Evolutionary conservation across 2,113 vertebrate species (phyloP).

Genomic region (Equus przewalskii): DNA sequence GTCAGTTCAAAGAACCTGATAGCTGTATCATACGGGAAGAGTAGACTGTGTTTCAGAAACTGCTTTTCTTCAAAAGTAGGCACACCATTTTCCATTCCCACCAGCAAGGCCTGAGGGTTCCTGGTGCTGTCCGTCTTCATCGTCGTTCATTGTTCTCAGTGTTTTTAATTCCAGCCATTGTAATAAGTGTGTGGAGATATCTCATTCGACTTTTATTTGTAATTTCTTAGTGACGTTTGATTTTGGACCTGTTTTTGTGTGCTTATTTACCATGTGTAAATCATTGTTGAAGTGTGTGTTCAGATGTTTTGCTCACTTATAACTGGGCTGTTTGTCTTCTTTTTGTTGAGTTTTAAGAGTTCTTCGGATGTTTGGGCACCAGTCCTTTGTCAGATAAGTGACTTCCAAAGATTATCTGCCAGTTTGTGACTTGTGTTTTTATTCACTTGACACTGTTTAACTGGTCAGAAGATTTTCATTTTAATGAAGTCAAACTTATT

Average conservation of each 20-base stretch:
- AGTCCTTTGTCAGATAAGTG: background rate
- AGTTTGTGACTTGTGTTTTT: background rate
- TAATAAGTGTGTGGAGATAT: background rate
- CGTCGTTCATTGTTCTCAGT: background rate
- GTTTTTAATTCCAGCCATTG: background rate
- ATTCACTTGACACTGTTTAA: background rate
- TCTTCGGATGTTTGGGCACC: background rate
- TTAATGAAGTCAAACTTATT: background rate
- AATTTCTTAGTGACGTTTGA: background rate
- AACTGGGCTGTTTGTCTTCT: background rate
- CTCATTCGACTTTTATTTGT: background rate
- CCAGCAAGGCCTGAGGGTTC: background rate
- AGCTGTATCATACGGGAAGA: background rate
- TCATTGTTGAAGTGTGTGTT: background rate
- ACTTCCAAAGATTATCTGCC: background rate
- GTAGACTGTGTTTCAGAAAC: background rate
- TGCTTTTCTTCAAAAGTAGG: background rate
- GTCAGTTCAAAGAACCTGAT: background rate
- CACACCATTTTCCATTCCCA: background rate
- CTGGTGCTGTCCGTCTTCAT: background rate
- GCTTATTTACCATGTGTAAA: background rate
- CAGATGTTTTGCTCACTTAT: background rate
- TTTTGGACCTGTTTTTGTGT: background rate
- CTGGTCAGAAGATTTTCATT: background rate
- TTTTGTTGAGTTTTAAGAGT: background rate